phyloP scores from a whole-genome alignment of 1,140 invertebrate species.

The Linepithema humile region DNA sequence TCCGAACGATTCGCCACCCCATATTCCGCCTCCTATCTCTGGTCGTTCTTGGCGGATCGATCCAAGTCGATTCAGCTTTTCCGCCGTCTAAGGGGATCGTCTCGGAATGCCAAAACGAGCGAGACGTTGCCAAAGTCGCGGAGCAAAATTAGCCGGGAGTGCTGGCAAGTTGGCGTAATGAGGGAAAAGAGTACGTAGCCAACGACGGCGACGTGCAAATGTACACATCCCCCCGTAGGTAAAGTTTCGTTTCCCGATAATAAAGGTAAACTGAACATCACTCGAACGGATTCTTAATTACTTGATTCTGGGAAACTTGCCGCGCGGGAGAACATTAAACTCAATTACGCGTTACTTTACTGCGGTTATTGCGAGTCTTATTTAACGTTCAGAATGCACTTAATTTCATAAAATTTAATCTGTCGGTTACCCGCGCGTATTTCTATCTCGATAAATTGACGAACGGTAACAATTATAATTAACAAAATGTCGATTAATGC shows the following conservation, averaged over 20 bases:
- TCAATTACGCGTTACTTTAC: constrained; percentile 23
- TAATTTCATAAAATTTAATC: constrained; percentile 10
- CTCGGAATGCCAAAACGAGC: not conserved
- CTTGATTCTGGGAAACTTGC: constrained; percentile 29
- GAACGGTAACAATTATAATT: too few relatives aligned
- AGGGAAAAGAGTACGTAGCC: not conserved
- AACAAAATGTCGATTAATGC: constrained; percentile 9
- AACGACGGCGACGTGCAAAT: constrained; percentile 18
- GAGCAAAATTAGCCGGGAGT: constrained; percentile 37
- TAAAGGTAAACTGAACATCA: constrained; percentile 18
- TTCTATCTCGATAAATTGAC: not conserved
- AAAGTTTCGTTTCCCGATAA: constrained; percentile 23
- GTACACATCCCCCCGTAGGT: not conserved
- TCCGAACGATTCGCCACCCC: constrained; percentile 47
- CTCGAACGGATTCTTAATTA: constrained; percentile 38
- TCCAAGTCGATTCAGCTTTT: constrained; percentile 45
- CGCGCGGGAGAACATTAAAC: constrained; percentile 28
- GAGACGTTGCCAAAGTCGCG: constrained; percentile 20
- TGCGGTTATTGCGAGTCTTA: constrained; percentile 14
- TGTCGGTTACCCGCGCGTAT: not conserved
- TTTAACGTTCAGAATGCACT: constrained; percentile 9
- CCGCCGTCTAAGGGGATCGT: not conserved
- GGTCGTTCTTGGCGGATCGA: constrained; percentile 43
- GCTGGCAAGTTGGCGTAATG: constrained; percentile 17
- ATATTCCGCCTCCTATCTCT: not conserved